A percentile compares a stretch with the other conserved stretches of the same genome.
These are phyloP conservation scores for Tiliacea aurago DNA, from an alignment of 2,888 invertebrate genomes.

Conservation along the genomic window DNA sequence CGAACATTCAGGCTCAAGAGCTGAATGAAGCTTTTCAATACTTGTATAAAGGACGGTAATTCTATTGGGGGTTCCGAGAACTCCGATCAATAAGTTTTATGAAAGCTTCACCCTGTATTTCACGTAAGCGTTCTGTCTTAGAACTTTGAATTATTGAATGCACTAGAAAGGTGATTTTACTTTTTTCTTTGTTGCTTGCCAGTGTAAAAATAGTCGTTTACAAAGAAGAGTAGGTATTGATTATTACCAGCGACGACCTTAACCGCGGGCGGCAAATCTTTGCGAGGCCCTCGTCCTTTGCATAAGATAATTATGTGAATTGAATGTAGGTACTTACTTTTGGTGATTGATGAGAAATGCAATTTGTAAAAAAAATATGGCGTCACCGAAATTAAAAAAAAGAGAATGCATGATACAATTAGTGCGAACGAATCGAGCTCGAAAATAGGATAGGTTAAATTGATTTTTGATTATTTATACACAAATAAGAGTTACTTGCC, in stretches of 20 bases:
- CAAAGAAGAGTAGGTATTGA: not conserved
- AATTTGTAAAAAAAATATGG: too few species aligned
- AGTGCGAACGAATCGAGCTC: too few species aligned
- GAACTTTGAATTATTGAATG: conserved; percentile 30
- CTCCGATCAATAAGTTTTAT: conserved; percentile 18
- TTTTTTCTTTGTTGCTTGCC: not conserved
- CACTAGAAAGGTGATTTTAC: not conserved
- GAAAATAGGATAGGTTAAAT: too few species aligned
- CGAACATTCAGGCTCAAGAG: not conserved
- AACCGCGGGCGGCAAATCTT: too few species aligned
- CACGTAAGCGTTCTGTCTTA: not conserved
- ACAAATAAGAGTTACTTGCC: too few species aligned
- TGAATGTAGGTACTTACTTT: too few species aligned
- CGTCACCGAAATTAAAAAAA: too few species aligned
- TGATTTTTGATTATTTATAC: too few species aligned
- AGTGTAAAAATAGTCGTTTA: not conserved
- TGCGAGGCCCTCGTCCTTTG: too few species aligned
- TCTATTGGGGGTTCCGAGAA: not conserved
- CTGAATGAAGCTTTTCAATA: not conserved
- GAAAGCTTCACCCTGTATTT: not conserved
- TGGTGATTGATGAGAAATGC: too few species aligned
- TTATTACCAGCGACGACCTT: not conserved
- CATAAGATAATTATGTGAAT: too few species aligned
- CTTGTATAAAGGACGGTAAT: not conserved
- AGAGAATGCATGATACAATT: too few species aligned